phyloP scores from a whole-genome alignment of 2,113 vertebrate species.

The Balaenoptera acutorostrata region DNA sequence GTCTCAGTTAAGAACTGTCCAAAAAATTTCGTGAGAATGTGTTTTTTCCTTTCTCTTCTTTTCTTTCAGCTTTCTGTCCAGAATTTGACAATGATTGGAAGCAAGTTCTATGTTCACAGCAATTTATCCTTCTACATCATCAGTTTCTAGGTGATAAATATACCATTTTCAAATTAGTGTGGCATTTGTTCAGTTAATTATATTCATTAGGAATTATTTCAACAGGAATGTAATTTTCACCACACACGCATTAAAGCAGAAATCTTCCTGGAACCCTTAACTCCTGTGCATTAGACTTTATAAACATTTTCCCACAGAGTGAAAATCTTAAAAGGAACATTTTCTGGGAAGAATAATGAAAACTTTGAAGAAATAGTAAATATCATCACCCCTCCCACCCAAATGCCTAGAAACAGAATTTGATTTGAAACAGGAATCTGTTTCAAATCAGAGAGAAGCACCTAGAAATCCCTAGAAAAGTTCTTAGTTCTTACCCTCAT shows the following conservation, averaged over 20 bases:
- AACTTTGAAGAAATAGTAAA: background rate
- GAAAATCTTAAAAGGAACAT: background rate
- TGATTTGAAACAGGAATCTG: background rate
- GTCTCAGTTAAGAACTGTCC: background rate
- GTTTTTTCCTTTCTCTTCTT: background rate
- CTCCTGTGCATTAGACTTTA: background rate
- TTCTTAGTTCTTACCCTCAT: background rate
- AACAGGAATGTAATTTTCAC: slow-evolving; percentile 52
- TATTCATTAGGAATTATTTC: slow-evolving; percentile 41
- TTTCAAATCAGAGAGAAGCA: background rate
- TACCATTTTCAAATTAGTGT: slow-evolving; percentile 55
- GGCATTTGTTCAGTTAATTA: slow-evolving; percentile 46
- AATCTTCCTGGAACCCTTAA: background rate
- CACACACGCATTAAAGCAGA: slow-evolving; percentile 36
- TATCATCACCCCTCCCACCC: background rate
- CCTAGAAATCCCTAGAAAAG: background rate
- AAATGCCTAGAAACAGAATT: background rate
- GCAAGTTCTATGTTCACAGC: slow-evolving; percentile 27
- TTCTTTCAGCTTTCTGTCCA: background rate
- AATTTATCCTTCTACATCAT: slow-evolving; percentile 59
- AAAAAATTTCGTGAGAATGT: background rate
- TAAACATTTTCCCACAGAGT: background rate
- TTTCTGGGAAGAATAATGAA: slow-evolving; percentile 11
- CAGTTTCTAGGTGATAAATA: slow-evolving; percentile 64
- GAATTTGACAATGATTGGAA: background rate